Base-by-base conservation (phyloP, 2,888 invertebrate species). In the Drosophila ustulata region DNA sequence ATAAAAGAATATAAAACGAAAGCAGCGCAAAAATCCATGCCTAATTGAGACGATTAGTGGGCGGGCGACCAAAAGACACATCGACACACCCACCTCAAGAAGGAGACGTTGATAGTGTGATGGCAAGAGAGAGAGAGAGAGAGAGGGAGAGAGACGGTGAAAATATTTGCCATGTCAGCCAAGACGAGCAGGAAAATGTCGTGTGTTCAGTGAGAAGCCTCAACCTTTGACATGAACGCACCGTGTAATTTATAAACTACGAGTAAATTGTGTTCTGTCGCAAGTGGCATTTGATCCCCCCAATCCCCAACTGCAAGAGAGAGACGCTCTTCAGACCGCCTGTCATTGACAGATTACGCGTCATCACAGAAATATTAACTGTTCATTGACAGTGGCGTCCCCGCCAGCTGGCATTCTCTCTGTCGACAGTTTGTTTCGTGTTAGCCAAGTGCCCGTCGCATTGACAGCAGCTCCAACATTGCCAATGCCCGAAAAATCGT, bases 341-440 rank as follows among this genome's bases (percentile, higher is more conserved):
- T 89, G 84, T 87, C 89, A 89, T 76, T 90, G 90, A 90, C 86
- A 89, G 89, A 90, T 90, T 88, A 87, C 80, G 76, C 81, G 82
- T 89, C 89, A 90, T 90, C 89, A 84, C 70, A 78, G 83, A 89
- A 87, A 87, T 88, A 90, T 88, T 78, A 88, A 90, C 85, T 86
- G 86, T 86, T 86, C 75, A 85, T 86, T 82, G 86, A 76, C 81
- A 80, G 74, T 63, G 43, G 50, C 58, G 47, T 39, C 13, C 30
- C 30, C 23, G 28, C 37, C 30, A 28, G 30, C 30, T 51, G 53
- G 25, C 71, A 61, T 49, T 47, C 52, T 57, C 37, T 4, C 74
- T 71, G 80, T 72, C 78, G 68, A 65, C 80, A 62, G 61, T 57
- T 80, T 80, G 45, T 71, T 45, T 58, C 45, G 63, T 26, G 28